Evolutionary conservation across 2,797 vertebrate genomes (phyloP).

Genomic region (Spatula versicolor): DNA sequence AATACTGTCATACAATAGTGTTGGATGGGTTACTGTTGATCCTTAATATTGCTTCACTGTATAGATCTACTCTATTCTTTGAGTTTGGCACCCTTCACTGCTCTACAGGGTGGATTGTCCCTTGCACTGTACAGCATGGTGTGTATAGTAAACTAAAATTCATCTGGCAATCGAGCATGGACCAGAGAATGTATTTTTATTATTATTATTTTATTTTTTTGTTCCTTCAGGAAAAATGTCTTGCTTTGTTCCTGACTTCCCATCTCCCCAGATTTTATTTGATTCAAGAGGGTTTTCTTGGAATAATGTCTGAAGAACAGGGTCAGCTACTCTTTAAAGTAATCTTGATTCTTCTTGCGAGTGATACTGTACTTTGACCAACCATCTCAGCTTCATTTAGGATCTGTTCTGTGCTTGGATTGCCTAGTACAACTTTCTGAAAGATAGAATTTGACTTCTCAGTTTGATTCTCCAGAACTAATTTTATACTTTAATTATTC

Average conservation of each 20-base stretch:
- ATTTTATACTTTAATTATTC: neutral
- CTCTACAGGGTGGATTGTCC: fast-evolving
- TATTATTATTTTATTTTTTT: neutral
- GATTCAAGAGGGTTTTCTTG: neutral
- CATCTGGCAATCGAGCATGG: neutral
- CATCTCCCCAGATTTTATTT: neutral
- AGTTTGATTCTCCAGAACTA: neutral
- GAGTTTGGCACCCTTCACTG: neutral
- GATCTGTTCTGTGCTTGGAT: neutral
- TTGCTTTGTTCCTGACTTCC: neutral
- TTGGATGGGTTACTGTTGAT: neutral
- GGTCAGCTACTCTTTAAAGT: neutral
- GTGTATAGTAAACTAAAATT: neutral
- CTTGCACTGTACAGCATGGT: neutral
- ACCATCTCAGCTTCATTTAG: neutral
- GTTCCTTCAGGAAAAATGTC: neutral
- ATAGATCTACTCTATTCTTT: neutral
- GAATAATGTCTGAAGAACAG: neutral
- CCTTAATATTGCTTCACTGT: neutral
- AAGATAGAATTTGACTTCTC: neutral
- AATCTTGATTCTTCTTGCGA: neutral
- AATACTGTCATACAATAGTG: neutral
- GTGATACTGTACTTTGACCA: neutral
- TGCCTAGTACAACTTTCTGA: neutral
- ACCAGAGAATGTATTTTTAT: neutral